Conservation (phyloP, 2,888 invertebrate genomes). For the Brachypterus glaber region DNA sequence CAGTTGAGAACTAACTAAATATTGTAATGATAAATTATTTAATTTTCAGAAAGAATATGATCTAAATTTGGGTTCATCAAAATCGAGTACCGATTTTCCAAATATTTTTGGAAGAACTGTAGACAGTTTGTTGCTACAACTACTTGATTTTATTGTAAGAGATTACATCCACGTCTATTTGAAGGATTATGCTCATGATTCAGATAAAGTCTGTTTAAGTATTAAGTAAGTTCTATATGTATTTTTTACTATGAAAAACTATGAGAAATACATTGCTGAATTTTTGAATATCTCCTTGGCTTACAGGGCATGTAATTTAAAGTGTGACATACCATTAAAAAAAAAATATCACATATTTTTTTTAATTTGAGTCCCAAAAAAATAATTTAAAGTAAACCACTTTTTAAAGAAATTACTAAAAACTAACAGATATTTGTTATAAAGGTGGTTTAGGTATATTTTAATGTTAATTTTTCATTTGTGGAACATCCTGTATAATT, state of each 20-base stretch:
- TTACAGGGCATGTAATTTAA: no score
- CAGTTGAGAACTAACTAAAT: background rate
- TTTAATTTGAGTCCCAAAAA: no score
- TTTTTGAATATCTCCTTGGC: no score
- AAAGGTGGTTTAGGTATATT: no score
- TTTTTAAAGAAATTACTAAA: no score
- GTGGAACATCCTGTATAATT: no score
- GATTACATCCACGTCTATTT: conserved; percentile 76
- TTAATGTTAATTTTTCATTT: no score
- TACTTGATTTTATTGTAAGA: conserved; percentile 67
- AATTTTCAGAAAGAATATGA: conserved; percentile 34
- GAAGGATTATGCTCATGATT: conserved; percentile 47
- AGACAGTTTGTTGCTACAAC: conserved; percentile 72
- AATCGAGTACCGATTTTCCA: conserved; percentile 47
- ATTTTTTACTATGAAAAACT: no score
- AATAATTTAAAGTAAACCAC: no score
- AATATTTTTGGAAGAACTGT: conserved; percentile 75
- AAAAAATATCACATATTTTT: background rate
- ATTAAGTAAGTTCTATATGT: conserved; percentile 40
- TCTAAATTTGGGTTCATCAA: conserved; percentile 6
- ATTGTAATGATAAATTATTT: conserved; percentile 3
- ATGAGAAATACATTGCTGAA: no score
- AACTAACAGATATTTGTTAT: no score
- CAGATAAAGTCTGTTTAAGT: conserved; percentile 41
- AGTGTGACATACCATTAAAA: no score